Evolutionary conservation across 2,797 vertebrate genomes (phyloP).

Genomic region (Carcharodon carcharias): DNA sequence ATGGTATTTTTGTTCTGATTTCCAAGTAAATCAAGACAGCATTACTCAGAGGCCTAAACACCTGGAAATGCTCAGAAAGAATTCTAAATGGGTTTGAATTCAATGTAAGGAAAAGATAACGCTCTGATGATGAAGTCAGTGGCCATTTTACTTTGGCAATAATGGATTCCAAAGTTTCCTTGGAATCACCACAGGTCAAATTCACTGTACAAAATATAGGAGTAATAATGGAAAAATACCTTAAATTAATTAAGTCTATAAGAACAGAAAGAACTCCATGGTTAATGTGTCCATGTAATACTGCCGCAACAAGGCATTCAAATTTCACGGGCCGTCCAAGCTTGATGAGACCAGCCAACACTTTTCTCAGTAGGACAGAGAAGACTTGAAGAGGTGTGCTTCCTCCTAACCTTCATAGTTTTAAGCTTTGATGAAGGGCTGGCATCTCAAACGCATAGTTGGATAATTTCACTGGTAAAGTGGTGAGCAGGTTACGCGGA

Average conservation of each 20-base stretch:
- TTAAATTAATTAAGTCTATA: slow-evolving; percentile 25
- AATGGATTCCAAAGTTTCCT: background rate
- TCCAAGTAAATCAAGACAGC: background rate
- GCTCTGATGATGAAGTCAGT: background rate
- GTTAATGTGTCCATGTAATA: slow-evolving; percentile 21
- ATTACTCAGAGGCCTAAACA: background rate
- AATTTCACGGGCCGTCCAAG: background rate
- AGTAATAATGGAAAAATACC: background rate
- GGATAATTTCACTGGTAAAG: background rate
- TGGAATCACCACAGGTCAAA: background rate
- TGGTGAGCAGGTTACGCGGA: background rate
- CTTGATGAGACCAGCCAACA: background rate
- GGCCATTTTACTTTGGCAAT: background rate
- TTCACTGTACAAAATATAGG: background rate
- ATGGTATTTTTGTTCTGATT: background rate
- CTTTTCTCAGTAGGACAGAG: background rate
- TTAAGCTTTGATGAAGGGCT: background rate
- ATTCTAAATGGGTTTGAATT: background rate
- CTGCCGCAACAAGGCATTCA: background rate
- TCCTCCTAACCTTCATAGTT: background rate
- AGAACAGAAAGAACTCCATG: background rate
- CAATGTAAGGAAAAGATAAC: background rate
- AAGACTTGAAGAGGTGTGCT: too few relatives aligned
- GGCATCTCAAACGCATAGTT: background rate
- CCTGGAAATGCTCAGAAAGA: slow-evolving; percentile 1